A percentile compares a stretch with the other conserved stretches of the same genome.
Evolutionary conservation across 2,888 invertebrate genomes (phyloP).

Genomic region (Cephus rjabovi): DNA sequence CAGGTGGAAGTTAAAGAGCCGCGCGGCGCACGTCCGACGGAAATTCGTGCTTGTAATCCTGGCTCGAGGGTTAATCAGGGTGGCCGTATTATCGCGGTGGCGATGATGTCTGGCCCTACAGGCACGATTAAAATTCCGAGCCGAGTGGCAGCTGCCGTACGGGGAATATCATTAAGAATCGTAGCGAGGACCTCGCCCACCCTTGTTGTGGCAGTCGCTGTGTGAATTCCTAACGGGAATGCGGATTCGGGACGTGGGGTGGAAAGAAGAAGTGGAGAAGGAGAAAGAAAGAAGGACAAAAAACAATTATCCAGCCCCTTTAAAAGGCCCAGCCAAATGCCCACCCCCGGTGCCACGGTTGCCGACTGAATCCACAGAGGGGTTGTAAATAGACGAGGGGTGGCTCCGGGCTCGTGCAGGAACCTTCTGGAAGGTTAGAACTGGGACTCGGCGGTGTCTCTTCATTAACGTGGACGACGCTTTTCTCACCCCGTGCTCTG

Average conservation of each 20-base stretch:
- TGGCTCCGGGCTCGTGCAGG: not conserved
- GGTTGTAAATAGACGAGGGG: not conserved
- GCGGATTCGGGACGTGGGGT: not conserved
- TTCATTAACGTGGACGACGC: not conserved
- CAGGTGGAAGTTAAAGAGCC: not conserved
- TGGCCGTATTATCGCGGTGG: not conserved
- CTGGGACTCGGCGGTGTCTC: not conserved
- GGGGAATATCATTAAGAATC: not conserved
- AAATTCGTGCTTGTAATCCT: not conserved
- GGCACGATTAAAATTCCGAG: not conserved
- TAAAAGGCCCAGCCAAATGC: not conserved
- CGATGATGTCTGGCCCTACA: not conserved
- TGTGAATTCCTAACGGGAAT: not conserved
- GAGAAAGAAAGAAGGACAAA: not conserved
- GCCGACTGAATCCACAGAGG: not conserved
- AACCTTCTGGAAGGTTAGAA: not conserved
- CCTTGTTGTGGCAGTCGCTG: not conserved
- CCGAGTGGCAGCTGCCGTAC: not conserved
- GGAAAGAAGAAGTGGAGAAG: not conserved
- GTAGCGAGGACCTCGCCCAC: not conserved
- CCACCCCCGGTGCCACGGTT: not conserved
- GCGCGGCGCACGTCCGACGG: not conserved
- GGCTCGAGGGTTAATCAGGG: not conserved
- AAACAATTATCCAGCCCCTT: not conserved
- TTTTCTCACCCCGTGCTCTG: not conserved